Base-by-base conservation (phyloP, 2,113 vertebrate genomes). In the Chaetodon auriga region DNA sequence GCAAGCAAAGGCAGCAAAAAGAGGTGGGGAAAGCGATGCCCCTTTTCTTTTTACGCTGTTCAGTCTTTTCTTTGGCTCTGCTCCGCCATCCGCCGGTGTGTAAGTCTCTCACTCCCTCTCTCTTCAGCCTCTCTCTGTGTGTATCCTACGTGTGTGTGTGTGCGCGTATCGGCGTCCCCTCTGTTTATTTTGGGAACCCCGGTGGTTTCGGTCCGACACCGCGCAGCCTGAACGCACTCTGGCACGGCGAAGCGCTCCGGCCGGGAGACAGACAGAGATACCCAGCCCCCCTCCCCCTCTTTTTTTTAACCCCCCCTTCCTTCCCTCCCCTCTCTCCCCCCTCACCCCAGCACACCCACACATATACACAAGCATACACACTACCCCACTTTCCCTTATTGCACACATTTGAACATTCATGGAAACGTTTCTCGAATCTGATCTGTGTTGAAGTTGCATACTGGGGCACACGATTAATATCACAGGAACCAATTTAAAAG, bases 161-260 rank as follows among this genome's bases (percentile, higher is more conserved):
- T 60, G 83, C 45, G 76, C 19, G 77, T 30, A 18, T 84, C 80
- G 60, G 75, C 65, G 78, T 88, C 80, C 85, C 89, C 73, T 71
- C 79, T 25, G 86, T 88, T 71, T 82, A 78, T 87, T 91, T 75
- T 80, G 89, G 92, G 93, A 93, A 90, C 85, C 89, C 89, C 91
- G 91, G 89, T 87, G 83, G 80, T 89, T 92, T 92, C 82, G 75
- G 88, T 94, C 92, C 92, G 90, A 91, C 91, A 89, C 92, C 78
- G 90, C 83, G 82, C 90, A 90, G 92, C 82, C 90, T 86, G 91
- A 91, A 93, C 91, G 89, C 94, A 85, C 91, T 94, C 86, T 93
- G 93, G 77, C 85, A 83, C 84, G 83, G 75, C 78, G 60, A 63
- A 51, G 88, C 86, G 84, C 91, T 92, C 80, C 85, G 90, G 68